Percentiles rank a stretch among this genome's conserved stretches.
Evolutionary conservation across 2,797 vertebrate species (phyloP).

Genomic region (Thalassophryne amazonica): DNA sequence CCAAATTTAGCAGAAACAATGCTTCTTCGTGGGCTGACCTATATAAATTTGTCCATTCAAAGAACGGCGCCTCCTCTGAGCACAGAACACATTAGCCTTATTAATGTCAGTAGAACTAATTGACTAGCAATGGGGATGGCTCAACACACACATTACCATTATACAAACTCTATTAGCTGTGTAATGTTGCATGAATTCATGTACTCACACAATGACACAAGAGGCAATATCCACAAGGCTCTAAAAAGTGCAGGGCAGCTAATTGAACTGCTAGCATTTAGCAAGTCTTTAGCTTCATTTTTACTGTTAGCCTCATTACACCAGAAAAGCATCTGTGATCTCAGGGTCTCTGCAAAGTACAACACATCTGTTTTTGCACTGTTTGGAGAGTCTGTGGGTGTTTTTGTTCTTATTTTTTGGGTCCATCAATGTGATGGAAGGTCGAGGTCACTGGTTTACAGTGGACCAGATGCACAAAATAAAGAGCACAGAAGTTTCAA

Average conservation of each 20-base stretch:
- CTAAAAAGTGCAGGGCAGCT: conserved; percentile 18
- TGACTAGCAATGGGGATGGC: conserved; percentile 22
- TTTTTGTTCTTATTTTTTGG: conserved; percentile 12
- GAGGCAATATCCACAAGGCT: conserved; percentile 10
- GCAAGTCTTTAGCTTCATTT: conserved; percentile 30
- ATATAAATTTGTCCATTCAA: conserved; percentile 36
- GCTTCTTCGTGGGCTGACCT: conserved; percentile 47
- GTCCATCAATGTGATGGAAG: not conserved
- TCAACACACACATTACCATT: conserved; percentile 48
- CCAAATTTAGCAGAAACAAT: conserved; percentile 38
- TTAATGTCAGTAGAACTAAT: conserved; percentile 42
- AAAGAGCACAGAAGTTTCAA: conserved; percentile 8
- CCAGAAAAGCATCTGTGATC: conserved; percentile 17
- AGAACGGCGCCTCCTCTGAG: conserved; percentile 10
- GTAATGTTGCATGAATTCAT: conserved; percentile 51
- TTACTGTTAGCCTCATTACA: conserved; percentile 25
- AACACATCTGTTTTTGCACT: not conserved
- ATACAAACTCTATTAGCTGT: conserved; percentile 47
- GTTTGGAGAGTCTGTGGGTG: not conserved
- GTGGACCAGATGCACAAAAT: not conserved
- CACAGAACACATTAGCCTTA: conserved; percentile 26
- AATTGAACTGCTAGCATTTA: conserved; percentile 32
- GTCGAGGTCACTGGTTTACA: not conserved
- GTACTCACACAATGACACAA: not conserved
- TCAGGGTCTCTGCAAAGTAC: conserved; percentile 5